A percentile compares a stretch with the other conserved stretches of the same genome.
phyloP scores from a whole-genome alignment of 2,888 invertebrate species.

The Cetonia aurata region DNA sequence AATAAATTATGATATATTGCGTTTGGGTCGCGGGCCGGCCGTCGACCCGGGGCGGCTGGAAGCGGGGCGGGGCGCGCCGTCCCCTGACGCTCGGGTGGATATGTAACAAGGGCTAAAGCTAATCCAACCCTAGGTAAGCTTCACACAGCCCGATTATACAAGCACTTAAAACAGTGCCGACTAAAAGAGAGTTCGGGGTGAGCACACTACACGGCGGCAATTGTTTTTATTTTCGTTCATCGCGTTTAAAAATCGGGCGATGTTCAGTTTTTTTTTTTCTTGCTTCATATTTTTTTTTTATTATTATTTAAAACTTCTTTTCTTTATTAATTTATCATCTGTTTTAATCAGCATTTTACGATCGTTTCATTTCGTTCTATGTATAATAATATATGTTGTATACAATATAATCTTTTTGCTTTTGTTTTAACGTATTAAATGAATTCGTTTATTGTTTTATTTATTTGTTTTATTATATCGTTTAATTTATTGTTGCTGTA shows the following conservation, averaged over 20 bases:
- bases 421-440: conserved; percentile 48
- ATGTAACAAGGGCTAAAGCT: conserved; percentile 71
- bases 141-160: conserved; percentile 75
- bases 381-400: too few relatives aligned
- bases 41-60: conserved; percentile 58
- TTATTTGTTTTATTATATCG: too few relatives aligned
- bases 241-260: conserved; percentile 42
- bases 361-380: too few relatives aligned
- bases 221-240: conserved; percentile 42
- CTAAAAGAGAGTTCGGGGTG: conserved; percentile 68
- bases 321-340: conserved; percentile 49
- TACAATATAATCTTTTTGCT: conserved; percentile 39
- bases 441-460: conserved; percentile 35
- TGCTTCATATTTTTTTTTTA: background rate
- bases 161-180: conserved; percentile 79
- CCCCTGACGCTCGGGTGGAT: conserved; percentile 67
- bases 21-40: conserved; percentile 62
- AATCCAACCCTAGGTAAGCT: conserved; percentile 71
- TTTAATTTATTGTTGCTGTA: conserved; percentile 32
- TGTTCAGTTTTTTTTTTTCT: conserved; percentile 19
- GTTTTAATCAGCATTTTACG: conserved; percentile 42
- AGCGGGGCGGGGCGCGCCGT: conserved; percentile 59
- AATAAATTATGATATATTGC: conserved; percentile 66
- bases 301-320: conserved; percentile 47
- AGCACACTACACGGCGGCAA: conserved; percentile 66